phyloP scores from a whole-genome alignment of 2,113 vertebrate species.

The Leucoraja erinaceus region DNA sequence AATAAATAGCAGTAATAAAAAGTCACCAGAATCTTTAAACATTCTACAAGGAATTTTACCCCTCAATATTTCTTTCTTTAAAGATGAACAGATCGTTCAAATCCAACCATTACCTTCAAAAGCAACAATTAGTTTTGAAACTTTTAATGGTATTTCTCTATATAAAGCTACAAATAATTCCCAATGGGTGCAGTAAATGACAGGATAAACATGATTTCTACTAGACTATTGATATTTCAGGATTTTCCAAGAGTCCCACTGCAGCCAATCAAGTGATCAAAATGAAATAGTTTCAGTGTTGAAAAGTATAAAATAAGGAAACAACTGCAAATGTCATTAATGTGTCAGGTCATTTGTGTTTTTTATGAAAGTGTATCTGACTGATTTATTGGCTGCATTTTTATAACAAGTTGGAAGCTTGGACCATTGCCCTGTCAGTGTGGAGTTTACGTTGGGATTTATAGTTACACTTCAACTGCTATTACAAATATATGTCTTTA shows the following conservation, averaged over 20 bases:
- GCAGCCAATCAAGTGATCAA: constrained; percentile 80
- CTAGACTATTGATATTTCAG: constrained; percentile 65
- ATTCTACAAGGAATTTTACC: constrained; percentile 66
- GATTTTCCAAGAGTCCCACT: constrained; percentile 74
- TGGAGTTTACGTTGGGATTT: background rate
- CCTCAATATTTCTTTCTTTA: constrained; percentile 73
- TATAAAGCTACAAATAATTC: constrained; percentile 67
- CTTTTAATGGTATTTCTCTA: constrained; percentile 73
- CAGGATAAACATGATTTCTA: constrained; percentile 66
- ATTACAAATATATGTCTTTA: constrained; percentile 26
- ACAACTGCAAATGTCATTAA: constrained; percentile 55
- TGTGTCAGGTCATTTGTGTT: constrained; percentile 51
- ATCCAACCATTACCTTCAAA: constrained; percentile 68
- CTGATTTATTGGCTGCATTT: constrained; percentile 60
- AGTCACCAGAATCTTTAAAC: constrained; percentile 66
- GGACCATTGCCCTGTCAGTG: background rate
- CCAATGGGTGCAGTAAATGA: constrained; percentile 60
- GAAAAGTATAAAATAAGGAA: constrained; percentile 61
- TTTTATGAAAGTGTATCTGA: constrained; percentile 58
- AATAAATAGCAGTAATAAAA: constrained; percentile 74
- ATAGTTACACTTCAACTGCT: background rate
- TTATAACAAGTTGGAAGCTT: constrained; percentile 51
- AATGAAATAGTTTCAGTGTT: constrained; percentile 64
- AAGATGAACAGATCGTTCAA: constrained; percentile 69
- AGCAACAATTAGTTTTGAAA: constrained; percentile 76